Evolutionary conservation across 37 sponge, comb jelly and placozoan species (phyloP), one percentile per base, ranked within the genome.

Genomic region (Theonella swinhoei): DNA sequence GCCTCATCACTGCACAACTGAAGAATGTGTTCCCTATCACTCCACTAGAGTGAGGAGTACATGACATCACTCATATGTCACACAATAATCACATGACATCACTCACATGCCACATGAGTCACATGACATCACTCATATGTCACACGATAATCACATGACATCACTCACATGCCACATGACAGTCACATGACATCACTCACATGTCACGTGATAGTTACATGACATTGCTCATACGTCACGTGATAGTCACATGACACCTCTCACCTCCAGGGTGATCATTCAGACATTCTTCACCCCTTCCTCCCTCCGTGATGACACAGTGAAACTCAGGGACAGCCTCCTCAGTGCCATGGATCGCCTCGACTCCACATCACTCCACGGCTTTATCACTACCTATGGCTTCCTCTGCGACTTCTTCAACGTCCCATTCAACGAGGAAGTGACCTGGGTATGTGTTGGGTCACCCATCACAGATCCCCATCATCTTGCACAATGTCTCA

Each of bases 301-400:
- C 24, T 23, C 68, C 0, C 80, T 88, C 35, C 39, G 64, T 20
- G 36, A 67, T 0, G 83, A 83, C 58, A 79, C 86, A 39, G 24
- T 40, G 22, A 28, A 2, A 11, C 79, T 86, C 19, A 65, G 82
- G 4, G 76, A 78, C 19, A 66, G 42, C 24, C 72, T 93, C 70
- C 73, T 61, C 31, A 62, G 82, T 26, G 75, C 71, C 22, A 89
- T 93, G 94, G 83, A 86, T 0, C 83, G 79, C 34, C 70, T 66
- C 3, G 94, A 93, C 41, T 68, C 76, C n/a, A 64, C 81, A 35
- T 76, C 84, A 22, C 41, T 89, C 17, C 54, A 79, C 0, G 91
- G 94, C 35, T 93, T 89, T 63, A 71, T 93, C 60, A 93, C 84
- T 38, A 58, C 81, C 4, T 93, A 93, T 36, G 94, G 80, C 70